Percentiles rank a stretch among this genome's conserved stretches.
phyloP scores from a whole-genome alignment of 2,113 vertebrate species.

The Laticauda colubrina region DNA sequence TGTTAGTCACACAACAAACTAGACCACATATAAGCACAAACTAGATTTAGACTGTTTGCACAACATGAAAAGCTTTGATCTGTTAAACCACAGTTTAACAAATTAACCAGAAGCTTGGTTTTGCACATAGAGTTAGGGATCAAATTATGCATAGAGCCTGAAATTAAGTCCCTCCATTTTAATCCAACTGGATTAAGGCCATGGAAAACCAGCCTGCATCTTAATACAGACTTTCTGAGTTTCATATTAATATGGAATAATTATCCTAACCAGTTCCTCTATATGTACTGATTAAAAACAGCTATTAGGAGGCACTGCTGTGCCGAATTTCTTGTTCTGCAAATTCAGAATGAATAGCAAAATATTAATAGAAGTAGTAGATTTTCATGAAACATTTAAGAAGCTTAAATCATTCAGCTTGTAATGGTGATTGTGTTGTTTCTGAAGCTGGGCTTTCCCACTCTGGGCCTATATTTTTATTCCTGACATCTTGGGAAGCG shows the following conservation, averaged over 20 bases:
- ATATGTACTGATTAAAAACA: not conserved
- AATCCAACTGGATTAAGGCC: not conserved
- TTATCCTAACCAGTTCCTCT: not conserved
- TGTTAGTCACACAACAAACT: not conserved
- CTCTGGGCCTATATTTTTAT: not conserved
- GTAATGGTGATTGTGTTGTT: not conserved
- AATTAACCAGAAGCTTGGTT: not conserved
- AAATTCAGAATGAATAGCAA: not conserved
- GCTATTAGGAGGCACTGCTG: not conserved
- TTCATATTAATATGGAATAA: not conserved
- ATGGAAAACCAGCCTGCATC: not conserved
- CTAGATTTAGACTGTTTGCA: not conserved
- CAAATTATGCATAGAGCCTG: not conserved
- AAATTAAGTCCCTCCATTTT: not conserved
- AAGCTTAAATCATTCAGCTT: not conserved
- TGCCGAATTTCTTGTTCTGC: not conserved
- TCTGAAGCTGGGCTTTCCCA: not conserved
- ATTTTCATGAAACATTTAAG: not conserved
- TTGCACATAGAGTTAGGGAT: not conserved
- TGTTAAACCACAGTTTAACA: not conserved
- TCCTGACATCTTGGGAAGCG: not conserved
- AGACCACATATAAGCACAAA: not conserved
- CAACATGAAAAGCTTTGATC: not conserved
- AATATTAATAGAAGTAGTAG: not conserved
- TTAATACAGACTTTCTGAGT: not conserved